Base-by-base conservation (phyloP, 2,888 invertebrate species). In the Aleiodes alternator region DNA sequence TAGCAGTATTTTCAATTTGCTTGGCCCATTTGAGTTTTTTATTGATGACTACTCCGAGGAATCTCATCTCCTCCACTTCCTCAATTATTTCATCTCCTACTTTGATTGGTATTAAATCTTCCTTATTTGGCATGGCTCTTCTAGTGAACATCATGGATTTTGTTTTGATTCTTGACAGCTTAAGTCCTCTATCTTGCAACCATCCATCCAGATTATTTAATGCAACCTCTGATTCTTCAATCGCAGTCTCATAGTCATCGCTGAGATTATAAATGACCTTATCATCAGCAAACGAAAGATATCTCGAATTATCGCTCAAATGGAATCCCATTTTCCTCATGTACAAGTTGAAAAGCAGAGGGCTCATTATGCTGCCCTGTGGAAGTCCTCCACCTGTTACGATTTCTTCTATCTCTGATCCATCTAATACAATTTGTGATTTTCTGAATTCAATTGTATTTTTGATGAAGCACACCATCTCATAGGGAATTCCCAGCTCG, bases 61-160 rank as follows among this genome's bases (percentile, higher is more conserved):
- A 1, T 16, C 53, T 53, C 8, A 16, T n/a, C n/a, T 53, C 16
- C 3, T 16, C 53, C n/a, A 53, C 53, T 16, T 4, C 11, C 16
- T 53, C 53, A 7, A 53, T 53, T 23, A n/a, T 53, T n/a, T n/a
- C 7, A n/a, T 8, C 56, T 34, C 34, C 6, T 6, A 34, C 34
- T 6, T 34, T 34, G 34, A 34, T 34, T 34, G 34, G 34, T 34
- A 34, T 34, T 34, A 34, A 34, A 34, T 34, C 34, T 34, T 34
- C 34, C 34, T 34, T 4, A 34, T 6, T 34, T 16, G 23, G 56
- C 9, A 16, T 16, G n/a, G n/a, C 23, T 56, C 56, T 16, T 8
- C 9, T n/a, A 9, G 56, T 56, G 23, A 56, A 56, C 16, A 56
- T 14, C 56, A 56, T 56, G 9, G 16, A 56, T 16, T 56, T 56